phyloP scores from a whole-genome alignment of 2,888 invertebrate species.

The Bellardia bayeri region DNA sequence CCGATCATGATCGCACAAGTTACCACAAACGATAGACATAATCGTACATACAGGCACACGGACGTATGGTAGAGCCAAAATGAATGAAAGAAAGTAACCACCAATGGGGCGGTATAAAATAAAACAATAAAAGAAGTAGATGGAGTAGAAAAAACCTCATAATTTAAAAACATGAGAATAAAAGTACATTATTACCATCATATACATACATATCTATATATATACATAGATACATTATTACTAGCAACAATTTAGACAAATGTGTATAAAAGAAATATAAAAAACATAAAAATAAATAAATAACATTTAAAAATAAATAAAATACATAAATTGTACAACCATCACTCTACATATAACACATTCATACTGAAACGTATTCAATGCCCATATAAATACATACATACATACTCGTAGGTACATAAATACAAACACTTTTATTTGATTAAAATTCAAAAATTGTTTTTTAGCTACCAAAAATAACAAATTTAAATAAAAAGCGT shows the following conservation, averaged over 20 bases:
- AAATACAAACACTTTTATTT: conserved; percentile 17
- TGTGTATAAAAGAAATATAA: neutral
- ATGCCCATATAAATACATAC: conserved; percentile 23
- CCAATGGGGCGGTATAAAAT: conserved; percentile 33
- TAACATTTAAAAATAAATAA: conserved; percentile 71
- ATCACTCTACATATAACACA: conserved; percentile 43
- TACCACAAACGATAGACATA: neutral
- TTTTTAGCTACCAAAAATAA: conserved; percentile 57
- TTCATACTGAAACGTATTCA: conserved; percentile 10
- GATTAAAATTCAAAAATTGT: conserved; percentile 72
- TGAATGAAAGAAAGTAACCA: conserved; percentile 44
- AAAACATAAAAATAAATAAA: conserved; percentile 57
- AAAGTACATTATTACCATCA: conserved; percentile 49
- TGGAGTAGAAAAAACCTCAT: conserved; percentile 54
- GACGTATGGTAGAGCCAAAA: neutral
- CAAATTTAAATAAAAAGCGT: conserved; percentile 56
- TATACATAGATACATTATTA: neutral
- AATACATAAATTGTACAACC: conserved; percentile 54
- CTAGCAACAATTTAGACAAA: conserved; percentile 1
- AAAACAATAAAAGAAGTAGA: conserved; percentile 29
- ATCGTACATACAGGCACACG: neutral
- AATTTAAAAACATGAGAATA: conserved; percentile 61
- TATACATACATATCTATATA: neutral
- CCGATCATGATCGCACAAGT: conserved; percentile 32
- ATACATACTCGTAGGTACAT: neutral